Percentiles rank a stretch among this genome's conserved stretches.
Conservation (phyloP, 2,113 vertebrate species). For the human region DNA sequence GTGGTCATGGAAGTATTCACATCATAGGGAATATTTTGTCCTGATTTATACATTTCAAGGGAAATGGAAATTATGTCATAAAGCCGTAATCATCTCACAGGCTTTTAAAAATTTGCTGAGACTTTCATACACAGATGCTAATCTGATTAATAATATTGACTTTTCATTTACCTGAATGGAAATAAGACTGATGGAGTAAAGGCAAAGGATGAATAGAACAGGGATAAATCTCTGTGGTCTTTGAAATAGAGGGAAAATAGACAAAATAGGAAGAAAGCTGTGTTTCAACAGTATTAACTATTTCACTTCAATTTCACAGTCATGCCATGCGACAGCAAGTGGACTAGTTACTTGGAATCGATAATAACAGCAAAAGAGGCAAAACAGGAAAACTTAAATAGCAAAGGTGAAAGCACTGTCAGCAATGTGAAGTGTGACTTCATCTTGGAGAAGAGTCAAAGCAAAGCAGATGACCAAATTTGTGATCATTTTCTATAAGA, state of each 20-base stretch:
- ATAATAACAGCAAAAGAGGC: not conserved
- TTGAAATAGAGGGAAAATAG: not conserved
- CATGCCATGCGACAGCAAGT: not conserved
- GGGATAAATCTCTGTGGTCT: not conserved
- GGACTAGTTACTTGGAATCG: not conserved
- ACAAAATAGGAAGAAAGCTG: not conserved
- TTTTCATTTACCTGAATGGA: not conserved
- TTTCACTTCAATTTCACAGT: not conserved
- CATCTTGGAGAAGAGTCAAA: not conserved
- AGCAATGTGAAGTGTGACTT: not conserved
- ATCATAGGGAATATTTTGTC: not conserved
- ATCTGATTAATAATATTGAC: not conserved
- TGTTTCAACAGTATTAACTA: not conserved
- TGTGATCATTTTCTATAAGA: not conserved
- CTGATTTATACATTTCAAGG: conserved; percentile 27
- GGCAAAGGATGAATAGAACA: not conserved
- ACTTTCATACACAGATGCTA: not conserved
- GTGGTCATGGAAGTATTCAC: not conserved
- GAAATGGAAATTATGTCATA: not conserved
- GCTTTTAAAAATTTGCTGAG: not conserved
- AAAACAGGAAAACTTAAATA: not conserved
- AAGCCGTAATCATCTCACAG: not conserved
- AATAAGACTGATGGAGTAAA: not conserved
- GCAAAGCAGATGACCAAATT: not conserved
- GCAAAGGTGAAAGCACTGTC: not conserved